Evolutionary conservation across 2,888 invertebrate species (phyloP).

Genomic region (Drosophila macrospina): DNA sequence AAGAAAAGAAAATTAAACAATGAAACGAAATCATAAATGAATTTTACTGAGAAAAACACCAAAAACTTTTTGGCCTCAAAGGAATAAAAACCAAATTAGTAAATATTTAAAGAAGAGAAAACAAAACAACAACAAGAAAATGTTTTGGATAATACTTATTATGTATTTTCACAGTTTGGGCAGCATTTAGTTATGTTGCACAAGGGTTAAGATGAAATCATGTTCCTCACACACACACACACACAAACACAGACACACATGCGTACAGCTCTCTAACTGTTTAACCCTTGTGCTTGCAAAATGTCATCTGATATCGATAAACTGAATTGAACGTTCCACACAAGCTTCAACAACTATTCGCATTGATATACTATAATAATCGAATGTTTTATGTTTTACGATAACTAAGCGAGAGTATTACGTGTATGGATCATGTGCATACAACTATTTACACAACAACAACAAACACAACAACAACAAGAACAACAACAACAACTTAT

Average conservation of each 20-base stretch:
- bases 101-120: conserved; percentile 2
- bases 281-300: conserved; percentile 57
- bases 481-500: conserved; percentile 57
- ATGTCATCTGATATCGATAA: conserved; percentile 36
- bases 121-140: neutral
- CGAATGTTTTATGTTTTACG: conserved; percentile 15
- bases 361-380: conserved; percentile 12
- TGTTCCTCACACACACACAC: conserved; percentile 47
- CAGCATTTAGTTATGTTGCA: conserved; percentile 57
- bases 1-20: neutral
- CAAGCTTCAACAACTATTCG: conserved; percentile 32
- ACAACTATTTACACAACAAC: conserved; percentile 63
- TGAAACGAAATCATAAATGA: conserved; percentile 33
- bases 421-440: conserved; percentile 53
- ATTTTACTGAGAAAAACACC: conserved; percentile 54
- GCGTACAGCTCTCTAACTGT: conserved; percentile 25
- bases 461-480: conserved; percentile 32
- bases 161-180: conserved; percentile 35
- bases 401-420: conserved; percentile 20
- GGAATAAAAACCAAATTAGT: conserved; percentile 29
- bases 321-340: conserved; percentile 38
- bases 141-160: conserved; percentile 26
- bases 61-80: conserved; percentile 25
- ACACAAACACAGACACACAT: conserved; percentile 6
- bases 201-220: conserved; percentile 59